Evolutionary conservation across 1,140 invertebrate species (phyloP).

Genomic region (Papilio polytes): DNA sequence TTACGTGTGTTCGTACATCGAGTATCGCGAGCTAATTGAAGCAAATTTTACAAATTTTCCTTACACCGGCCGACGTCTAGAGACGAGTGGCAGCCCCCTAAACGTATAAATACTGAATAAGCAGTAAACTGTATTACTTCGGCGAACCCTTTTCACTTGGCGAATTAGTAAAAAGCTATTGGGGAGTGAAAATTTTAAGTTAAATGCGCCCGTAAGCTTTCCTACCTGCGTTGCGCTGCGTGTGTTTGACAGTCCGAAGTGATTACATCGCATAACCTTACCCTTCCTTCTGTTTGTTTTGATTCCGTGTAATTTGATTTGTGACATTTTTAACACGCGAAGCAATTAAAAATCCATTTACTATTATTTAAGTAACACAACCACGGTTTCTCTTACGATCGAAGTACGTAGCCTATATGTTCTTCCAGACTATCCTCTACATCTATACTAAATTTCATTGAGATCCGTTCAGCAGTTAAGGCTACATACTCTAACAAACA

Average conservation of each 20-base stretch:
- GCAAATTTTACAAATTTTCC: slow-evolving; percentile 78
- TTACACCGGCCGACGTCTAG: slow-evolving; percentile 67
- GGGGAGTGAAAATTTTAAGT: slow-evolving; percentile 83
- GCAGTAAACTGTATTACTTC: slow-evolving; percentile 84
- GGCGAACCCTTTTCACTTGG: slow-evolving; percentile 83
- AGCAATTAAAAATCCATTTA: slow-evolving; percentile 50
- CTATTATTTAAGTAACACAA: background rate
- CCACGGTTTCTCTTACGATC: background rate
- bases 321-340: slow-evolving; percentile 71
- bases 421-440: no score
- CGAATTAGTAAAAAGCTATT: slow-evolving; percentile 84
- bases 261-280: slow-evolving; percentile 72
- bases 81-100: slow-evolving; percentile 73
- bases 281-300: slow-evolving; percentile 79
- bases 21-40: slow-evolving; percentile 68
- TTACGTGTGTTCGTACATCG: slow-evolving; percentile 30
- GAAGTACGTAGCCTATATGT: no score
- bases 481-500: no score
- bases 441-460: no score
- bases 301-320: slow-evolving; percentile 79
- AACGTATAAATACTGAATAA: slow-evolving; percentile 83
- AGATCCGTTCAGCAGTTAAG: no score
- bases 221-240: slow-evolving; percentile 62
- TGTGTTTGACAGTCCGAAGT: slow-evolving; percentile 82
- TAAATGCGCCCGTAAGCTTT: slow-evolving; percentile 76